phyloP scores from a whole-genome alignment of 2,888 invertebrate genomes.

The Cosmia pyralina region DNA sequence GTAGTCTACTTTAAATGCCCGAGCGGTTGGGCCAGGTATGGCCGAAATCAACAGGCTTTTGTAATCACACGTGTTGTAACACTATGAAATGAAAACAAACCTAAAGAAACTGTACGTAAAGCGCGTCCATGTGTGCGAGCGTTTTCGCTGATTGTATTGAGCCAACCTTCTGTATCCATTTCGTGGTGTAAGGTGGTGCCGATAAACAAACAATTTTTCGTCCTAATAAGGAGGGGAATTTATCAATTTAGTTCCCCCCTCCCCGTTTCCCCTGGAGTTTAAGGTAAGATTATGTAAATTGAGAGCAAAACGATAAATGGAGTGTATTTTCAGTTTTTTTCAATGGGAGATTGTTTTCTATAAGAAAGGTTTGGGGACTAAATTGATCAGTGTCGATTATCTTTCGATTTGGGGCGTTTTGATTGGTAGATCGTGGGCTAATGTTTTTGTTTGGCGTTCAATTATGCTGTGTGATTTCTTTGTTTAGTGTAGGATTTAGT shows the following conservation, averaged over 20 bases:
- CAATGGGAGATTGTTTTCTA: constrained; percentile 56
- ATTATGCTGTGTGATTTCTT: background rate
- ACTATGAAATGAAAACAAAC: too few species aligned
- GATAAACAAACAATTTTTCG: constrained; percentile 78
- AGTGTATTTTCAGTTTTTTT: constrained; percentile 59
- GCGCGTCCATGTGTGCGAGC: background rate
- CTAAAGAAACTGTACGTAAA: too few species aligned
- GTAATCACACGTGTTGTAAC: too few species aligned
- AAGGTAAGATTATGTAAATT: constrained; percentile 80
- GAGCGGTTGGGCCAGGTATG: too few species aligned
- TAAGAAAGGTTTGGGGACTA: constrained; percentile 39
- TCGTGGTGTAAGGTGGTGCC: constrained; percentile 25
- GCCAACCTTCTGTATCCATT: constrained; percentile 7
- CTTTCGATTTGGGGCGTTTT: constrained; percentile 28
- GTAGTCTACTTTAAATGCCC: too few species aligned
- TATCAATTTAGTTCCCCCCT: constrained; percentile 69
- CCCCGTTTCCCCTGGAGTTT: constrained; percentile 62
- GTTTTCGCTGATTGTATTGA: background rate
- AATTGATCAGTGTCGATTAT: constrained; percentile 55
- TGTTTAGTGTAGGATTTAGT: background rate
- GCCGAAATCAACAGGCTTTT: too few species aligned
- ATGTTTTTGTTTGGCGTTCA: background rate
- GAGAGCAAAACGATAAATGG: constrained; percentile 75
- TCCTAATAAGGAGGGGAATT: constrained; percentile 77
- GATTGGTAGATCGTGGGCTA: background rate